phyloP scores from a whole-genome alignment of 2,113 vertebrate genomes.

The Nasalis larvatus region DNA sequence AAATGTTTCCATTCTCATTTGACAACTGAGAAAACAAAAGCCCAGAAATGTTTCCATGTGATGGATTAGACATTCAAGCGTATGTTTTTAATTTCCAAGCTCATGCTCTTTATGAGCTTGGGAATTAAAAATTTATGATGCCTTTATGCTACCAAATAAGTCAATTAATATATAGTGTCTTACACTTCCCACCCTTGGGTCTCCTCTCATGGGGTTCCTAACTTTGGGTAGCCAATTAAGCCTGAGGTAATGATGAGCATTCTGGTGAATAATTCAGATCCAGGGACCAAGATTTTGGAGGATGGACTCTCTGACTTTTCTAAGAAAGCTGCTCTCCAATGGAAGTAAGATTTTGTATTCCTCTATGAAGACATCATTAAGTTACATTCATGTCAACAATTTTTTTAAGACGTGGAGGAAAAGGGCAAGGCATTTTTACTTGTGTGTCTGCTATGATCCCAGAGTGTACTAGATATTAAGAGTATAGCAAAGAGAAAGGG shows the following conservation, averaged over 20 bases:
- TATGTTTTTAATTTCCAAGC: background rate
- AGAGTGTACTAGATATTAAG: background rate
- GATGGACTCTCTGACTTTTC: background rate
- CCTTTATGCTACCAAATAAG: background rate
- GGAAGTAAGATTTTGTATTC: background rate
- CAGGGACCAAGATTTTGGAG: background rate
- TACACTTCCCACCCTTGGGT: background rate
- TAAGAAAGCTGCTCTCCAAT: background rate
- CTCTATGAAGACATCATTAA: background rate
- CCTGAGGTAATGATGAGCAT: background rate
- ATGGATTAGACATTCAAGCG: background rate
- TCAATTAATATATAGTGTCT: too few species aligned
- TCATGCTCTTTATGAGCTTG: background rate
- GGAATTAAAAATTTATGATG: background rate
- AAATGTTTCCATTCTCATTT: background rate
- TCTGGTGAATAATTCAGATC: background rate
- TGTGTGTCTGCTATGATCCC: background rate
- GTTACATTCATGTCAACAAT: background rate
- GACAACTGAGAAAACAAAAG: background rate
- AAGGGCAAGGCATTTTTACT: background rate
- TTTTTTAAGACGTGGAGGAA: background rate
- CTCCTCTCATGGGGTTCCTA: background rate
- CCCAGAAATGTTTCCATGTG: background rate
- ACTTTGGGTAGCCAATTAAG: background rate
- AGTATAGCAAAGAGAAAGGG: background rate